phyloP scores from a whole-genome alignment of 2,888 invertebrate genomes.

The Cerceris rybyensis region DNA sequence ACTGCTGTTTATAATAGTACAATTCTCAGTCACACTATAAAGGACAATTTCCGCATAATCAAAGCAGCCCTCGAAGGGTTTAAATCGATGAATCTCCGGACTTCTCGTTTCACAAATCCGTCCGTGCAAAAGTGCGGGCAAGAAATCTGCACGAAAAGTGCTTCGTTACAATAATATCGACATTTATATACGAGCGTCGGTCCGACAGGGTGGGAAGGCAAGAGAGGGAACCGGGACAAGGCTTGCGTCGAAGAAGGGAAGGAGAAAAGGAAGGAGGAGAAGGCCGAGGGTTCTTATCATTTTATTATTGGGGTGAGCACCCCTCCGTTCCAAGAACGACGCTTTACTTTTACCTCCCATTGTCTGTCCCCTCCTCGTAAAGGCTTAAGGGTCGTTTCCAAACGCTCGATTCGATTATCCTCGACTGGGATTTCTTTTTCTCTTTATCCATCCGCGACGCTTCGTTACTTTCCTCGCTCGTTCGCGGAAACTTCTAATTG shows the following conservation, averaged over 20 bases:
- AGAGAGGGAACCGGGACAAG: constrained; percentile 43
- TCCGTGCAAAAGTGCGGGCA: constrained; percentile 41
- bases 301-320: constrained; percentile 73
- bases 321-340: constrained; percentile 69
- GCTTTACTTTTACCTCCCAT: constrained; percentile 72
- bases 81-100: too few relatives aligned
- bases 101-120: constrained; percentile 29
- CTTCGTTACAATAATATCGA: constrained; percentile 78
- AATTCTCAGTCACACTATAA: too few relatives aligned
- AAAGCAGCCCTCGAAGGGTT: too few relatives aligned
- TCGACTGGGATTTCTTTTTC: constrained; percentile 33
- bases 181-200: constrained; percentile 77
- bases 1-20: too few relatives aligned
- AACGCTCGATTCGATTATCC: constrained; percentile 73
- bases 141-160: constrained; percentile 74
- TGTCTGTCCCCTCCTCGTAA: constrained; percentile 62
- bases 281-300: constrained; percentile 73
- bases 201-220: constrained; percentile 51
- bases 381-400: constrained; percentile 68
- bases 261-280: constrained; percentile 19
- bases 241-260: constrained; percentile 47
- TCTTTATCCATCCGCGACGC: constrained; percentile 36
- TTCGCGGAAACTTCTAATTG: constrained; percentile 39
- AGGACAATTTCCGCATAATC: too few relatives aligned
- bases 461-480: constrained; percentile 36